Evolutionary conservation across 2,888 invertebrate genomes (phyloP), one percentile per base, ranked within the genome.

Genomic region (Aleiodes leptofemur): DNA sequence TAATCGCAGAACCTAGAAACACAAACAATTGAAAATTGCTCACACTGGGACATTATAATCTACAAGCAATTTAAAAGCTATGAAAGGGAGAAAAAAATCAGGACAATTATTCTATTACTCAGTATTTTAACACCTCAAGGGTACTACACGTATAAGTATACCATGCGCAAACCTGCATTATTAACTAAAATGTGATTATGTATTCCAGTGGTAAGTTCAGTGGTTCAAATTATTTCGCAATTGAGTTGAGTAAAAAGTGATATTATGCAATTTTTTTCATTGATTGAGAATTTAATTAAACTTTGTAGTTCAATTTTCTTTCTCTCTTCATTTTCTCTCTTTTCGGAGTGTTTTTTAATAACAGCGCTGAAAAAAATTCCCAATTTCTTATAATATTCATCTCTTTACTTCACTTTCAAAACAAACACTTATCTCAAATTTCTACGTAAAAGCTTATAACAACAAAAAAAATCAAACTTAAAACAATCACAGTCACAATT

Each of bases 101-200:
- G 38, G 34, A 59, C 13, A 64, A 64, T 64, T 23, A 64, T 38
- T 34, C 64, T 23, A 48, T 48, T 64, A 64, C 34, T 64, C 64
- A 64, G 16, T 64, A 48, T 48, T 23, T 48, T 48, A 64, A 64
- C 64, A 64, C 64, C 64, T 64, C 64, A 64, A 43, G 64, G 8
- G 64, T 61, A 61, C 14, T 64, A 43, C 48, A 16, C 43, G n/a
- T n/a, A 64, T 48, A 14, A 43, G 48, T 64, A 11, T 48, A 48
- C 64, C 64, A 64, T 64, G 64, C 61, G 16, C 34, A 38, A 38
- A 43, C 43, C 43, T 43, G 43, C 59, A 34, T 59, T 59, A 59
- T 59, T 31, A 34, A 59, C 59, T 43, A 43, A 23, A 23, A 38
- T 38, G 34, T 59, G 13, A 59, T 59, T 59, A 59, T 4, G 48